Evolutionary conservation across 1,140 invertebrate genomes (phyloP).

Genomic region (Drosophila pandora): DNA sequence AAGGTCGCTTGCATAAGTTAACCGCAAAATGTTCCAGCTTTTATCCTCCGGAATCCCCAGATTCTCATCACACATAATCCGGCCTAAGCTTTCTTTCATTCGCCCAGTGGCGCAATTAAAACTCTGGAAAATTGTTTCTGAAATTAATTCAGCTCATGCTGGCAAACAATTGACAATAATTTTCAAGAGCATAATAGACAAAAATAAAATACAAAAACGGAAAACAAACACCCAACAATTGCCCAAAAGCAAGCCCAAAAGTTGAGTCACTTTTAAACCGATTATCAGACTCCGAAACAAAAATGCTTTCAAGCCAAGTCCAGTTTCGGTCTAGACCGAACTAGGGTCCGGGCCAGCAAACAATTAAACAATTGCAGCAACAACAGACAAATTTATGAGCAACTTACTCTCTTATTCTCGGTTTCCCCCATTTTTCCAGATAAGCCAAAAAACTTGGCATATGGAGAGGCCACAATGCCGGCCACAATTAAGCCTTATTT

Average conservation of each 20-base stretch:
- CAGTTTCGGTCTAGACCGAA: conserved; percentile 11
- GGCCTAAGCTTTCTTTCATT: background rate
- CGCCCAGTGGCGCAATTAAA: conserved; percentile 67
- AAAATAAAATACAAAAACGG: conserved; percentile 1
- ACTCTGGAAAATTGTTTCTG: conserved; percentile 49
- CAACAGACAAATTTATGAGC: conserved; percentile 65
- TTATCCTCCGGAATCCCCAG: conserved; percentile 7
- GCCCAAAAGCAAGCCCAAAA: conserved; percentile 55
- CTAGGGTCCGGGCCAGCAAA: conserved; percentile 31
- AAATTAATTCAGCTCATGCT: conserved; percentile 69
- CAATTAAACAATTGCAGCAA: conserved; percentile 78
- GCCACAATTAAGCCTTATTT: conserved; percentile 43
- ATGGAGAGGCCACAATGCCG: conserved; percentile 26
- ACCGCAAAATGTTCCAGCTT: conserved; percentile 13
- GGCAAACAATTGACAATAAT: conserved; percentile 75
- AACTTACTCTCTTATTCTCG: conserved; percentile 52
- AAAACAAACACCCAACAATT: conserved; percentile 36
- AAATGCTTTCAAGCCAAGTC: conserved; percentile 54
- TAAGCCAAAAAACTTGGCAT: conserved; percentile 48
- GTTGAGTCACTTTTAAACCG: conserved; percentile 70
- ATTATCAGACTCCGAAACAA: conserved; percentile 50
- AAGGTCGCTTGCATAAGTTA: conserved; percentile 60
- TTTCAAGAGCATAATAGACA: conserved; percentile 30
- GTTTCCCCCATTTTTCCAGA: conserved; percentile 31
- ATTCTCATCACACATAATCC: conserved; percentile 5